Evolutionary conservation across 2,113 vertebrate genomes (phyloP).

Genomic region (Pampusana beccarii): DNA sequence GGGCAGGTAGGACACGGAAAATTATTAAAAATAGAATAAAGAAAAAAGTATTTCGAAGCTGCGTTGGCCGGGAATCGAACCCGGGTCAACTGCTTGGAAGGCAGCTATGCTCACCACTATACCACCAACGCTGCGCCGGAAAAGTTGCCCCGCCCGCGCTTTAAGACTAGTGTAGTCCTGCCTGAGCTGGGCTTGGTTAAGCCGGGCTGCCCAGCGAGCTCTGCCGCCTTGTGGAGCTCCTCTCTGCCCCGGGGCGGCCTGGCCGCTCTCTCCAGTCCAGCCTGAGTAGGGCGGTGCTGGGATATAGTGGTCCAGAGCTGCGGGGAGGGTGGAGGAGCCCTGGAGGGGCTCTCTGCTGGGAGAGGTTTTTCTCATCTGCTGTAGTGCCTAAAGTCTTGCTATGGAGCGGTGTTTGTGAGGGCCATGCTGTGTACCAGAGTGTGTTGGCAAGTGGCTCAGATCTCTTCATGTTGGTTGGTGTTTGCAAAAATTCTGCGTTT

Average conservation of each 20-base stretch:
- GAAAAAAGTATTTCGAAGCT: accelerated
- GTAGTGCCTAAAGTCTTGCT: accelerated
- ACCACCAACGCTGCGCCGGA: accelerated
- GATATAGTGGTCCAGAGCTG: accelerated
- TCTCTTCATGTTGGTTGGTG: accelerated
- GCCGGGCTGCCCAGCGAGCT: accelerated
- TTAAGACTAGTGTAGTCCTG: too few species aligned
- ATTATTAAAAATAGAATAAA: too few species aligned
- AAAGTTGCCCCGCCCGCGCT: accelerated
- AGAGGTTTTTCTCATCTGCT: accelerated
- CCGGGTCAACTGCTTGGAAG: conserved; percentile 80
- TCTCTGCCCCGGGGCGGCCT: accelerated
- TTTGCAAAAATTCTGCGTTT: too few species aligned
- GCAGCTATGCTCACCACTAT: conserved; percentile 78
- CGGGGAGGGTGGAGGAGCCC: accelerated
- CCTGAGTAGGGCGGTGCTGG: accelerated
- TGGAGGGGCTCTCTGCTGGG: accelerated
- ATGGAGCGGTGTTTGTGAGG: accelerated
- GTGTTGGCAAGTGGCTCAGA: accelerated
- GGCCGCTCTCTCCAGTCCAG: accelerated
- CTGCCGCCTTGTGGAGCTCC: accelerated
- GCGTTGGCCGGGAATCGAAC: conserved; percentile 70
- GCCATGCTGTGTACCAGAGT: accelerated
- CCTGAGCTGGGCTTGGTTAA: too few species aligned
- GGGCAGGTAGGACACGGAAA: conserved; percentile 17